Base-by-base conservation (phyloP, 1,140 invertebrate species). In the Lordiphosa collinella region DNA sequence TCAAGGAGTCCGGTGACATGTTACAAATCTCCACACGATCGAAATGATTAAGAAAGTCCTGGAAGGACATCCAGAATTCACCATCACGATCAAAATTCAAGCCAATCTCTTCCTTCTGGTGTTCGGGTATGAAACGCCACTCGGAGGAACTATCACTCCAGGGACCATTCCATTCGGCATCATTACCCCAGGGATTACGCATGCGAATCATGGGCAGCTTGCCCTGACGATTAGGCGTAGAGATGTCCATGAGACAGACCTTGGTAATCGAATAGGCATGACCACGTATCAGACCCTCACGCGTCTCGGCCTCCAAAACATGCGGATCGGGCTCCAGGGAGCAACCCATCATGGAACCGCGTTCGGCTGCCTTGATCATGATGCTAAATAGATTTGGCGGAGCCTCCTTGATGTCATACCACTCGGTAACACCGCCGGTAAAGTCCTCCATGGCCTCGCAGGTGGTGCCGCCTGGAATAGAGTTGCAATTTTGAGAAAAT, bases 401-500 rank as follows among this genome's bases (percentile, higher is more conserved):
- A n/a, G 94, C 92, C 68, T 97, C 93, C 11, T 93, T 92, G 76
- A 98, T 92, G 59, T 98, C 95, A 80, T 96, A 99, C 93, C 96
- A 96, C 89, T 99, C 98, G 0, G 97, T 96, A 0, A 99, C 95
- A 32, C 98, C 98, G 8, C 97, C 98, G 9, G 98, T 99, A 87
- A 99, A 99, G 90, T 99, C 98, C 88, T 99, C 98, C 95, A 99
- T 97, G 0, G 98, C 98, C 90, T 99, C 98, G 80, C 96, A 96
- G 1, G 97, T 98, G 1, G 96, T 96, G 31, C 98, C 98, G 48
- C 98, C 98, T 90, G n/a, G n/a, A n/a, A n/a, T n/a, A n/a, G n/a
- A n/a, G n/a, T n/a, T n/a, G n/a, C n/a, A n/a, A n/a, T n/a, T n/a
- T n/a, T n/a, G n/a, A n/a, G n/a, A n/a, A n/a, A n/a, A n/a, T n/a